Evolutionary conservation across 2,113 vertebrate species (phyloP).

Genomic region (Gambusia holbrooki): DNA sequence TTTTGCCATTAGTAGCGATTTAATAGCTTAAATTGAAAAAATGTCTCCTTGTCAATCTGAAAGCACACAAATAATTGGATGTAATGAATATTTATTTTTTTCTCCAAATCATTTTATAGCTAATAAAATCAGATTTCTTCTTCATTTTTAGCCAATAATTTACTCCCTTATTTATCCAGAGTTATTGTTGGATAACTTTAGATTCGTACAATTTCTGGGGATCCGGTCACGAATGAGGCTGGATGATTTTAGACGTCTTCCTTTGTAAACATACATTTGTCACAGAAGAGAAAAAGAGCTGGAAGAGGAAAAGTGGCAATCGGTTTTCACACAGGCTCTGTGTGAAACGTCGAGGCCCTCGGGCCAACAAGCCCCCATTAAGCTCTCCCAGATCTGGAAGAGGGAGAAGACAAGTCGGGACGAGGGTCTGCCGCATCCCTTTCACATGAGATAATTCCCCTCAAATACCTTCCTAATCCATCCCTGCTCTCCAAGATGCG

Average conservation of each 20-base stretch:
- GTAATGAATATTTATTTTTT: background rate
- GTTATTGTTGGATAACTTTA: background rate
- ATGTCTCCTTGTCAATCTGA: background rate
- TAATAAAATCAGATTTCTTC: background rate
- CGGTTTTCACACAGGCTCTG: slow-evolving; percentile 13
- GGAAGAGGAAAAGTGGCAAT: slow-evolving; percentile 34
- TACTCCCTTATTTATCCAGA: background rate
- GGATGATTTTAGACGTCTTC: slow-evolving; percentile 5
- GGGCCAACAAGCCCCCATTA: slow-evolving; percentile 52
- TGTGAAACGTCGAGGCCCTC: slow-evolving; percentile 46
- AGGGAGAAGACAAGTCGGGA: slow-evolving; percentile 60
- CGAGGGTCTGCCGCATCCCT: slow-evolving; percentile 56
- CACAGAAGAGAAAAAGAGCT: slow-evolving; percentile 2
- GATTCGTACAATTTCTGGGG: background rate
- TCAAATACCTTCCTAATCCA: slow-evolving; percentile 47
- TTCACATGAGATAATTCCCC: slow-evolving; percentile 62
- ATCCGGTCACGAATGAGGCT: background rate
- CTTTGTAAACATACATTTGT: slow-evolving; percentile 12
- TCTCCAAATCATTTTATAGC: background rate
- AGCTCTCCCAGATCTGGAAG: slow-evolving; percentile 40
- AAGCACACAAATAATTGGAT: background rate
- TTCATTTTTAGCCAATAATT: background rate
- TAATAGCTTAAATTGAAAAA: background rate
- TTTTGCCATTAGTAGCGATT: background rate
- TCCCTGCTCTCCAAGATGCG: slow-evolving; percentile 8